Evolutionary conservation across 2,797 vertebrate genomes (phyloP).

Genomic region (Hyperoplus immaculatus): DNA sequence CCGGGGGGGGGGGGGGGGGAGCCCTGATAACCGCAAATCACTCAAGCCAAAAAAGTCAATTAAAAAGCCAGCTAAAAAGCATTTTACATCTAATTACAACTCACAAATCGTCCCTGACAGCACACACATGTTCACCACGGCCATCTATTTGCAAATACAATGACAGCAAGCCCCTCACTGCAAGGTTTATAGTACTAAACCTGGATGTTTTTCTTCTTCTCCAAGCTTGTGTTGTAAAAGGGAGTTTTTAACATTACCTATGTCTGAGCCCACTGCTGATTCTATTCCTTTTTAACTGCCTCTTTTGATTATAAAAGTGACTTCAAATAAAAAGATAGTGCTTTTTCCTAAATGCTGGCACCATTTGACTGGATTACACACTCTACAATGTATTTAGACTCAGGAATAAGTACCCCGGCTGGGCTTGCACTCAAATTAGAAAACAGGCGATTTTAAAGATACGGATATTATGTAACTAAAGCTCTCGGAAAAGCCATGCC

Average conservation of each 20-base stretch:
- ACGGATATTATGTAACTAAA: conserved; percentile 49
- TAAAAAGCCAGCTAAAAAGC: conserved; percentile 81
- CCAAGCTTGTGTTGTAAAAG: conserved; percentile 53
- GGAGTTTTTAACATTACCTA: conserved; percentile 73
- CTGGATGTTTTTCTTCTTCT: neutral
- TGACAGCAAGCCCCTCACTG: conserved; percentile 54
- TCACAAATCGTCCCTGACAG: conserved; percentile 77
- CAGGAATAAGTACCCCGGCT: conserved; percentile 28
- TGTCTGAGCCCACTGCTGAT: conserved; percentile 69
- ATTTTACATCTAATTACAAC: conserved; percentile 83
- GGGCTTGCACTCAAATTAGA: conserved; percentile 56
- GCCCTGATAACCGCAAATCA: conserved; percentile 77
- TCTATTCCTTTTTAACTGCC: conserved; percentile 68
- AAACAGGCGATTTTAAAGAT: conserved; percentile 48
- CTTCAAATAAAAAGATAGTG: conserved; percentile 71
- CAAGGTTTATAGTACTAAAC: conserved; percentile 53
- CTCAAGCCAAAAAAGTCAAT: conserved; percentile 77
- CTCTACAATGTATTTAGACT: conserved; percentile 48
- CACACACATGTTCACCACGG: conserved; percentile 64
- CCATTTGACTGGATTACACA: conserved; percentile 71
- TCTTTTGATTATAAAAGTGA: conserved; percentile 75
- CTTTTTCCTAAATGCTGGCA: conserved; percentile 63
- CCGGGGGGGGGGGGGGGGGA: conserved; percentile 31
- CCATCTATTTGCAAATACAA: conserved; percentile 69
- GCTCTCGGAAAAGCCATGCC: conserved; percentile 32